Evolutionary conservation across 1,140 invertebrate species (phyloP), one percentile per base, ranked within the genome.

Genomic region (Venustaconcha ellipsiformis): DNA sequence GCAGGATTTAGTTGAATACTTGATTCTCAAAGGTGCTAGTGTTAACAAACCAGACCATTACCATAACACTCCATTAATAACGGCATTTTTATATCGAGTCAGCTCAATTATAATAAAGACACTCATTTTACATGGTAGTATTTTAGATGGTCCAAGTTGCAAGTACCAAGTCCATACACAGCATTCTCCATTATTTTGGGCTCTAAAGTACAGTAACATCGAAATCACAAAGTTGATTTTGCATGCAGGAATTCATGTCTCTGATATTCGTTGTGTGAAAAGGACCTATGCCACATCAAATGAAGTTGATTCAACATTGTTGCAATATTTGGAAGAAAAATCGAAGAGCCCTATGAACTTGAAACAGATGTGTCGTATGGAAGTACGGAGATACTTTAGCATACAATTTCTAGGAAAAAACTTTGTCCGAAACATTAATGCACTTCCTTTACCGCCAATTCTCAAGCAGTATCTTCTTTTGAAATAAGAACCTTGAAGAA

Each of bases 21-120:
- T 88, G 18, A 87, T 88, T 69, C 74, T 72, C 23, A 85, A 86
- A 78, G 85, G 87, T 82, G 87, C 87, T 78, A 86, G 83, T 83
- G 85, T 88, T 13, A 88, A 86, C 74, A 84, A 82, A 67, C 82
- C 83, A 57, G 83, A 86, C 62, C 78, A 80, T 58, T 88, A 81
- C 72, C 78, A 82, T 55, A 82, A 84, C 72, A 84, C 86, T 55
- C 86, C 86, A 56, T 78, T 87, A 4, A 78, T 86, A 48, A 79
- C 84, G n/a, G 82, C 84, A 2, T 79, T 87, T 63, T 86, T 83
- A 79, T 86, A 85, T 67, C 80, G 82, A 59, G 84, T 85, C 20
- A 85, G 83, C 67, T 84, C 84, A 64, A 83, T 83, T 67, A 86
- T 87, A 60, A 82, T 84, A 30, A 83, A 85, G 71, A 82, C 80